Evolutionary conservation across 1,140 invertebrate genomes (phyloP), one percentile per base, ranked within the genome.

Genomic region (Drosophila suzukii): DNA sequence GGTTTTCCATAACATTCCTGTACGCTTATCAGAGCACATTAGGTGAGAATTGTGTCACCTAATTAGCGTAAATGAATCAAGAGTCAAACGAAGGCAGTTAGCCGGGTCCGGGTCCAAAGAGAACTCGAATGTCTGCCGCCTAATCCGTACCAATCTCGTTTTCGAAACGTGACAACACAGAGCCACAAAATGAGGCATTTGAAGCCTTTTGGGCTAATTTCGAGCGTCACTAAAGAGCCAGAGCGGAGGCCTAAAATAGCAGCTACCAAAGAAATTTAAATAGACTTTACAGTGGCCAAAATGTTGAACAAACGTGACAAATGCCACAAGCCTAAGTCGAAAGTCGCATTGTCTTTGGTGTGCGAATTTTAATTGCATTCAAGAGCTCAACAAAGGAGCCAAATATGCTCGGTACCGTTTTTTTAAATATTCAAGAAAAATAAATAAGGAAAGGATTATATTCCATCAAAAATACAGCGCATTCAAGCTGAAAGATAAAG

Each of bases 31-130:
- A 80, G 78, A 78, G 68, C 81, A 88, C 89, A 91, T 91, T 91
- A 91, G 84, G 89, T 91, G 89, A 91, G 89, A 91, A 91, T 91
- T 91, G 89, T 91, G 89, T 91, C 89, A 91, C 89, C 89, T 91
- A 91, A 91, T 91, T 91, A 91, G 81, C 88, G 81, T 91, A 91
- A 91, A 91, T 91, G 89, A 79, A 86, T 88, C 88, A 91, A 83
- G 73, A 79, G 71, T 47, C 74, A 78, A 59, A 34, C 61, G 24
- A 57, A 47, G 80, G 46, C 79, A 82, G 74, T 66, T 77, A 54
- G 68, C 79, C 76, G 62, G 47, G 1, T 61, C 32, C 15, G 27
- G 27, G 27, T 27, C 27, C 27, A 60, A 24, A 67, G 63, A 32
- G 13, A 39, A 55, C 12, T 34, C 30, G 17, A 65, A 43, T 32